Conservation (phyloP, 2,888 invertebrate genomes). For the Mycalesis mineus region DNA sequence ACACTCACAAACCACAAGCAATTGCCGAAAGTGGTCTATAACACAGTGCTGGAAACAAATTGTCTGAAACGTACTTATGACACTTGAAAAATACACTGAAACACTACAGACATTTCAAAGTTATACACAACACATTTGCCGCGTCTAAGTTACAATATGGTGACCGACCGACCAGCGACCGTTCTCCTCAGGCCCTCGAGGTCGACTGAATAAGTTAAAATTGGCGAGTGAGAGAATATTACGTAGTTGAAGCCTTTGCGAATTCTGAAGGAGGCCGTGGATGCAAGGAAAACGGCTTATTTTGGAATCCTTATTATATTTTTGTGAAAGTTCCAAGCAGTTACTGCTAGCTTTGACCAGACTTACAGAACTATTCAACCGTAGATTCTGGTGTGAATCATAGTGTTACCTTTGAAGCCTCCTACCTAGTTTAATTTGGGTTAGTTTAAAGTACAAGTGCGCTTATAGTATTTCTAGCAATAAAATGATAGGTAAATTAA, state of each 20-base stretch:
- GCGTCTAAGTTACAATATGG: conserved; percentile 58
- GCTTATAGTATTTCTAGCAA: too few species aligned
- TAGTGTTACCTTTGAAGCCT: too few species aligned
- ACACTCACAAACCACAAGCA: conserved; percentile 31
- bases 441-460: too few species aligned
- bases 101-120: conserved; percentile 22
- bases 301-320: conserved; percentile 31
- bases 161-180: conserved; percentile 38
- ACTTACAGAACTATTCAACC: too few species aligned
- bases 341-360: neutral
- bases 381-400: too few species aligned
- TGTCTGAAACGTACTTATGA: neutral
- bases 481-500: too few species aligned
- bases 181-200: conserved; percentile 57
- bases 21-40: conserved; percentile 20
- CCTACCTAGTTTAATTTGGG: too few species aligned
- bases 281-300: conserved; percentile 67
- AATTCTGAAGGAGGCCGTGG: conserved; percentile 56
- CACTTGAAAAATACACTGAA: conserved; percentile 22
- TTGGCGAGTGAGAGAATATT: conserved; percentile 54
- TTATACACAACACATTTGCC: conserved; percentile 39
- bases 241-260: conserved; percentile 56
- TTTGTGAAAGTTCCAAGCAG: conserved; percentile 4
- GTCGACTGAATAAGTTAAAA: conserved; percentile 66
- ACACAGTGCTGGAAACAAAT: conserved; percentile 6